Conservation (phyloP, 2,113 vertebrate genomes). For the Rostratula benghalensis region DNA sequence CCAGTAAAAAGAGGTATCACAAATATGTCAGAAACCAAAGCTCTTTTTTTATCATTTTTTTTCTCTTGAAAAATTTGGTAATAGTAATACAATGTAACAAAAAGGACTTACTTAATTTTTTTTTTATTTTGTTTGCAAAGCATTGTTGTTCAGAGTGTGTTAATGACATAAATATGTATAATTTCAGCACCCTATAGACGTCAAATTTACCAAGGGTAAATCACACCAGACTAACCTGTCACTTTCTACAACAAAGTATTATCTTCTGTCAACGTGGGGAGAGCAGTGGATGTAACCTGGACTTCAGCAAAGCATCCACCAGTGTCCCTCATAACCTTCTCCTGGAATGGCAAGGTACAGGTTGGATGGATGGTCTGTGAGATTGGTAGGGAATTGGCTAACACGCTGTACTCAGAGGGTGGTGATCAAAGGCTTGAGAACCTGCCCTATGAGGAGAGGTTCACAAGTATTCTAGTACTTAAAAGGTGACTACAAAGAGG, state of each 20-base stretch:
- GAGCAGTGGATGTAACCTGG: background rate
- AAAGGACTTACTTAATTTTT: background rate
- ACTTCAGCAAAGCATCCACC: background rate
- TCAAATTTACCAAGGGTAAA: background rate
- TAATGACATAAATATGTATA: background rate
- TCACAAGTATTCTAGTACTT: background rate
- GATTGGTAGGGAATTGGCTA: background rate
- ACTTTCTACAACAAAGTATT: background rate
- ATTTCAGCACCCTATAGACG: background rate
- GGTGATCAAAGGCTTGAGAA: background rate
- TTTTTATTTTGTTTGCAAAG: background rate
- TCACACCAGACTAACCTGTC: background rate
- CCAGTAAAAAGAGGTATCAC: background rate
- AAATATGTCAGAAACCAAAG: background rate
- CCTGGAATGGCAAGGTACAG: background rate
- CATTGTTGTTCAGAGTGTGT: background rate
- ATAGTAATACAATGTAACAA: background rate
- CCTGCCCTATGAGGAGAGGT: background rate
- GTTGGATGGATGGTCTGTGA: background rate
- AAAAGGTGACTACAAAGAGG: background rate
- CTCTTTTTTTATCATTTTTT: background rate
- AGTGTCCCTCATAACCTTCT: background rate
- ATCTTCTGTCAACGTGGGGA: background rate
- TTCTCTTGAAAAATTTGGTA: background rate
- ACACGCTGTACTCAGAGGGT: background rate